Evolutionary conservation across 2,113 vertebrate species (phyloP), one percentile per base, ranked within the genome.

Genomic region (Chloropsis cyanopogon): DNA sequence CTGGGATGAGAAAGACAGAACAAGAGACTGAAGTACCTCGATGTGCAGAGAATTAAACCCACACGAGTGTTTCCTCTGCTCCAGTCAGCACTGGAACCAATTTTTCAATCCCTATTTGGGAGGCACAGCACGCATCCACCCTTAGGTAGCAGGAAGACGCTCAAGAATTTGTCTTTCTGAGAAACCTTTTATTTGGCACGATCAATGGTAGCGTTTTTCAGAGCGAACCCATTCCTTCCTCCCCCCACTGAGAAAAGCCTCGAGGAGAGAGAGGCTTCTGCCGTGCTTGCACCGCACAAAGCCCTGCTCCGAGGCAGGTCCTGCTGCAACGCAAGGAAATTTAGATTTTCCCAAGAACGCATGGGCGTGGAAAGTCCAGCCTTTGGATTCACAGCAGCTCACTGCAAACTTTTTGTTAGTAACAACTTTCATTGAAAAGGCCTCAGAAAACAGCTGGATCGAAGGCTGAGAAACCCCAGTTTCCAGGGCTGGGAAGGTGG

Each of bases 181-280:
- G 86, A 93, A 95, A 88, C 69, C 88, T 93, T 97, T 97, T 97
- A 97, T 97, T 97, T 93, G 83, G 91, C 91, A 91, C 59, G 9
- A 86, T 95, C 56, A 39, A 80, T 56, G 86, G 72, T 44, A 33
- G 71, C 9, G 44, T 79, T 92, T 86, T 86, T 64, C 79, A 86
- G 70, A 90, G 78, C 1, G 0, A 79, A 64, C 28, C 37, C 65
- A 44, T 73, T 92, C 84, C 91, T 94, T 94, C 93, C 93, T 90
- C 87, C 90, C 91, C 92, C 92, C 84, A 49, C 82, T 64, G 79
- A 86, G 93, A 90, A 92, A 88, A 93, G 82, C 82, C 88, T 88
- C 3, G 11, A 88, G 80, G 16, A 37, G 41, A 59, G n/a, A 29
- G 44, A 60, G 88, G 90, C 82, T 90, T 54, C 59, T 47, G 82